Conservation (phyloP, 2,888 invertebrate genomes). For the Lumbricus terrestris region DNA sequence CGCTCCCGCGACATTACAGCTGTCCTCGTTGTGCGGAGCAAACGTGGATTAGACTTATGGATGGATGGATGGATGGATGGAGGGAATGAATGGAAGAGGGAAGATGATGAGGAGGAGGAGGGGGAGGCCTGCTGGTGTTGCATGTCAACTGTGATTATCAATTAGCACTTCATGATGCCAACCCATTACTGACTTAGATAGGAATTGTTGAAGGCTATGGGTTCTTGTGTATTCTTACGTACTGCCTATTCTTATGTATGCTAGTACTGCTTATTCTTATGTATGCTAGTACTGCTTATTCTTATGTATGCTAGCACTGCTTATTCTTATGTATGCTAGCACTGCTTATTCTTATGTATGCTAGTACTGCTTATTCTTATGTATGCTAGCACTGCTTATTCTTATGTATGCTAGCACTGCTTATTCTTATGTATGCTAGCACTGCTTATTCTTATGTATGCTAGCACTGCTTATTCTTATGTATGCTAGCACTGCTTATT, state of each 20-base stretch:
- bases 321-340: background rate
- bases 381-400: too few species aligned
- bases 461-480: too few species aligned
- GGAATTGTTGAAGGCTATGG: constrained; percentile 3
- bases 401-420: too few species aligned
- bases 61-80: background rate
- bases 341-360: too few species aligned
- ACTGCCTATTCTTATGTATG: background rate
- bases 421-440: too few species aligned
- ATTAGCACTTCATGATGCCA: background rate
- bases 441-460: too few species aligned
- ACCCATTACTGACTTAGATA: background rate
- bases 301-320: background rate
- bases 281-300: background rate
- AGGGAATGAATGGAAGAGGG: too few species aligned
- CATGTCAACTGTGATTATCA: background rate
- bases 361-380: too few species aligned
- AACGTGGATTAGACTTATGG: background rate
- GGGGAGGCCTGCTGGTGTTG: background rate
- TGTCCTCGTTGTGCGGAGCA: background rate
- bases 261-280: background rate
- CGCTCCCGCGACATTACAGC: background rate
- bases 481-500: too few species aligned
- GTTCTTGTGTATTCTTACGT: background rate
- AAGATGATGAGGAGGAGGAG: too few species aligned